These are phyloP conservation scores for Scaptomyza tumidula DNA, from an alignment of 2,888 invertebrate species.

Conservation along the genomic window DNA sequence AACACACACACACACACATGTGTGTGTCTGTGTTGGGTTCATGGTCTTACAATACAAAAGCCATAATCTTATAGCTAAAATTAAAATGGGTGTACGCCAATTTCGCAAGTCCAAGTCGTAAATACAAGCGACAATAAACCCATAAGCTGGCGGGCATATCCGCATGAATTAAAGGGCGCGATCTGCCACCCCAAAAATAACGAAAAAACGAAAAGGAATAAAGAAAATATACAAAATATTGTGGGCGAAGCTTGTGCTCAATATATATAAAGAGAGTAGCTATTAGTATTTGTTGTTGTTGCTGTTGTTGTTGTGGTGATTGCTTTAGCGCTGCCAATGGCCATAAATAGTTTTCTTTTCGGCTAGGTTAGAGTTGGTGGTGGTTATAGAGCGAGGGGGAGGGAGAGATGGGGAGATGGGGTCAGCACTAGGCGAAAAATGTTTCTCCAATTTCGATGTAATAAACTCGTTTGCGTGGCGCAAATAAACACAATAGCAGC, in stretches of 20 bases:
- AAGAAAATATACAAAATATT: conserved; percentile 50
- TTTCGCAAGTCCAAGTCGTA: conserved; percentile 72
- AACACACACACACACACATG: neutral
- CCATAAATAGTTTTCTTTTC: conserved; percentile 67
- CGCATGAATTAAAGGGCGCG: conserved; percentile 53
- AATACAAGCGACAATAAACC: conserved; percentile 74
- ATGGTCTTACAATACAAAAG: conserved; percentile 48
- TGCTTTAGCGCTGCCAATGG: conserved; percentile 70
- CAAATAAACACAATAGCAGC: conserved; percentile 59
- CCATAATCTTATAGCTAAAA: conserved; percentile 76
- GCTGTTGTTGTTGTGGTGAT: conserved; percentile 61
- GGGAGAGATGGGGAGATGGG: neutral
- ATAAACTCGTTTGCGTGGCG: conserved; percentile 74
- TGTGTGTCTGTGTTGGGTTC: conserved; percentile 21
- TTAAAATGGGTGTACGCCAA: conserved; percentile 76
- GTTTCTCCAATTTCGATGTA: conserved; percentile 67
- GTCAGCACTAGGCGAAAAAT: conserved; percentile 46
- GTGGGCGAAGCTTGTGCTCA: conserved; percentile 30
- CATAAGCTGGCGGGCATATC: conserved; percentile 70
- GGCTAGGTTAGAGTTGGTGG: neutral
- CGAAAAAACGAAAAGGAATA: conserved; percentile 26
- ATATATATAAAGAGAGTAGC: conserved; percentile 35
- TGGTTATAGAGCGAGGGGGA: neutral
- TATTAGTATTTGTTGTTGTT: conserved; percentile 37
- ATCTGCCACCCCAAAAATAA: neutral